Evolutionary conservation across 2,113 vertebrate species (phyloP).

Genomic region (Seriola aureovittata): DNA sequence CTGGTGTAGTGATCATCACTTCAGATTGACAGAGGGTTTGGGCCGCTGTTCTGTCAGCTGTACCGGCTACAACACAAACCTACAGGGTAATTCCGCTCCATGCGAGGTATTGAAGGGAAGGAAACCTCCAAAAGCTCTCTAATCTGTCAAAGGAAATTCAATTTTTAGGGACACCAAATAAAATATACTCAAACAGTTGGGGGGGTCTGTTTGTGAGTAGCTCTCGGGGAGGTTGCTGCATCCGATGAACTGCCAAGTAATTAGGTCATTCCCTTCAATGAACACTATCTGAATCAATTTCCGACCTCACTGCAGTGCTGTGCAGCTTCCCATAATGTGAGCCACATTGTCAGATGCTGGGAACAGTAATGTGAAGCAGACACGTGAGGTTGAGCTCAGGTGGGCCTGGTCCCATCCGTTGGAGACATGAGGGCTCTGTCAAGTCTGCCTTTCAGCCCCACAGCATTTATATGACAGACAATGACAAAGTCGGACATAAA

Average conservation of each 20-base stretch:
- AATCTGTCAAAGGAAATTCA: conserved; percentile 64
- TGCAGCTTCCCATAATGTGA: conserved; percentile 74
- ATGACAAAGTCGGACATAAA: neutral
- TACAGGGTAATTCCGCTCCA: conserved; percentile 10
- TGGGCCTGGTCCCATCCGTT: conserved; percentile 63
- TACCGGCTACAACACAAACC: conserved; percentile 50
- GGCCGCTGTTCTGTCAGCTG: conserved; percentile 27
- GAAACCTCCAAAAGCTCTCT: conserved; percentile 46
- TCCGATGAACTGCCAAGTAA: conserved; percentile 74
- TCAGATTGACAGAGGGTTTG: conserved; percentile 6
- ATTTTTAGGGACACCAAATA: conserved; percentile 52
- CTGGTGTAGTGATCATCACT: conserved; percentile 23
- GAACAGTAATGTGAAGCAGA: conserved; percentile 76
- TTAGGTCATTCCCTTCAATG: conserved; percentile 75
- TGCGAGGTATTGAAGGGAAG: conserved; percentile 38
- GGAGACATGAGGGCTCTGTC: conserved; percentile 28
- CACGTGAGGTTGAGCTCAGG: conserved; percentile 68
- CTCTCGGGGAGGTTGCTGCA: conserved; percentile 35
- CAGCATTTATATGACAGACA: conserved; percentile 1
- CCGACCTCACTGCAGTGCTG: conserved; percentile 54
- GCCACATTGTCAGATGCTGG: conserved; percentile 76
- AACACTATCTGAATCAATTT: conserved; percentile 78
- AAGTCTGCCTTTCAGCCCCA: conserved; percentile 26
- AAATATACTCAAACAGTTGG: conserved; percentile 41
- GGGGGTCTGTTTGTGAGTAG: conserved; percentile 32